Base-by-base conservation (phyloP, 2,113 vertebrate genomes). In the Vulpes vulpes region DNA sequence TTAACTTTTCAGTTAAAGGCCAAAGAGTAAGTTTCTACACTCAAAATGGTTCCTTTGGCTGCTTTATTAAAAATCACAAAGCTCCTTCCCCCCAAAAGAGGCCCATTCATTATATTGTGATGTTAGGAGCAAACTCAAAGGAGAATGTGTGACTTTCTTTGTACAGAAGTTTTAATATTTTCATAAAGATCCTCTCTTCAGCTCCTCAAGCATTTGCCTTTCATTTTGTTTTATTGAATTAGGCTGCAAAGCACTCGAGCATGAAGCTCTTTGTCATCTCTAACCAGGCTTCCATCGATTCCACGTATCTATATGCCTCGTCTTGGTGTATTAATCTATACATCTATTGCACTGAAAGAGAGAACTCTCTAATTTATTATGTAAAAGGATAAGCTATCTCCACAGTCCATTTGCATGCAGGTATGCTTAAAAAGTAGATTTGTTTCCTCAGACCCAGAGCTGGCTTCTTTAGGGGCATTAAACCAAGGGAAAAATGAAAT, bases 191-290 rank as follows among this genome's bases (percentile, higher is more conserved):
- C 96, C 95, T 88, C 62, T 97, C 57, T 97, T 96, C 93, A 8
- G 80, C 65, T 90, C 62, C 81, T 98, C 92, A 90, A 89, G 98
- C 98, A 94, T 98, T 95, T 95, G 78, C 83, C 94, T 98, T 98
- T 97, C 74, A 97, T 95, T 95, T 92, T 97, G 97, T 98, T 97
- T 55, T 98, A 95, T 86, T 98, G 97, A 84, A 98, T 98, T 98
- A 99, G 89, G 98, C 97, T 96, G 97, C 96, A 97, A 98, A 98
- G 96, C 98, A 98, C 80, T 98, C 94, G 89, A 98, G 97, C 95
- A n/a, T 98, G 76, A 97, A 98, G 97, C 98, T 98, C 97, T 99
- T 97, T 98, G 98, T 98, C 96, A 98, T 98, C 94, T 98, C 98
- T 97, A 98, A 98, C 95, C 97, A 98, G 93, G 94, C 98, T 97